These are phyloP conservation scores for Nothobranchius furzeri DNA, from an alignment of 2,113 vertebrate genomes.

Conservation along the genomic window DNA sequence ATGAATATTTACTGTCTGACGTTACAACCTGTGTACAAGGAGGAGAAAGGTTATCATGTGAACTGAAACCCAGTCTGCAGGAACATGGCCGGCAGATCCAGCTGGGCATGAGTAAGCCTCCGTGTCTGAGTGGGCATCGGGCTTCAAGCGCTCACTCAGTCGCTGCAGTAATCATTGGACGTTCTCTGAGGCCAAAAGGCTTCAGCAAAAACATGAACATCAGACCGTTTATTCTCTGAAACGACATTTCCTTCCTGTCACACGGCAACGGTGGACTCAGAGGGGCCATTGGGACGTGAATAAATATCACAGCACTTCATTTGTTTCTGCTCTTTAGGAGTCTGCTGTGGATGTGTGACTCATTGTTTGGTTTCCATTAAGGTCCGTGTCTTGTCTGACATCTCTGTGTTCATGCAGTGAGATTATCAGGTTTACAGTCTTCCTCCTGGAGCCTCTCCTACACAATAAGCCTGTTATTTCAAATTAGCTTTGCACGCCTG, in stretches of 20 bases:
- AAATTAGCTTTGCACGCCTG: slow-evolving; percentile 50
- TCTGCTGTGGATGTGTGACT: slow-evolving; percentile 47
- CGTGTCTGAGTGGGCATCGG: slow-evolving; percentile 61
- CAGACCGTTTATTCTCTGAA: slow-evolving; percentile 39
- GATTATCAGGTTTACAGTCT: slow-evolving; percentile 65
- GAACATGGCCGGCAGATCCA: slow-evolving; percentile 47
- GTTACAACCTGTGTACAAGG: slow-evolving; percentile 37
- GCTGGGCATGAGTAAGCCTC: slow-evolving; percentile 65
- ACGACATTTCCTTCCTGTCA: background rate
- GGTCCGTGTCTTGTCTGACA: slow-evolving; percentile 55
- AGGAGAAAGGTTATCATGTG: slow-evolving; percentile 59
- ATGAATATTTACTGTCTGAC: slow-evolving; percentile 35
- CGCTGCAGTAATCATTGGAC: slow-evolving; percentile 65
- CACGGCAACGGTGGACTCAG: slow-evolving; percentile 18
- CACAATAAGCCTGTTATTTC: slow-evolving; percentile 48
- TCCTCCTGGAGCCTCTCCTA: slow-evolving; percentile 51
- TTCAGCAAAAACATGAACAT: slow-evolving; percentile 43
- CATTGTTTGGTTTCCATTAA: slow-evolving; percentile 65
- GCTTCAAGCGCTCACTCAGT: slow-evolving; percentile 49
- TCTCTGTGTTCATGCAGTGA: slow-evolving; percentile 53
- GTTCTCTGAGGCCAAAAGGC: slow-evolving; percentile 57
- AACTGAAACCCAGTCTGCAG: slow-evolving; percentile 57
- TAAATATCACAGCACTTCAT: slow-evolving; percentile 8
- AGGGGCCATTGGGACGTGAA: slow-evolving; percentile 23
- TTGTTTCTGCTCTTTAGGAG: slow-evolving; percentile 25